Evolutionary conservation across 2,888 invertebrate genomes (phyloP), one percentile per base, ranked within the genome.

Genomic region (Octonoba sinensis): DNA sequence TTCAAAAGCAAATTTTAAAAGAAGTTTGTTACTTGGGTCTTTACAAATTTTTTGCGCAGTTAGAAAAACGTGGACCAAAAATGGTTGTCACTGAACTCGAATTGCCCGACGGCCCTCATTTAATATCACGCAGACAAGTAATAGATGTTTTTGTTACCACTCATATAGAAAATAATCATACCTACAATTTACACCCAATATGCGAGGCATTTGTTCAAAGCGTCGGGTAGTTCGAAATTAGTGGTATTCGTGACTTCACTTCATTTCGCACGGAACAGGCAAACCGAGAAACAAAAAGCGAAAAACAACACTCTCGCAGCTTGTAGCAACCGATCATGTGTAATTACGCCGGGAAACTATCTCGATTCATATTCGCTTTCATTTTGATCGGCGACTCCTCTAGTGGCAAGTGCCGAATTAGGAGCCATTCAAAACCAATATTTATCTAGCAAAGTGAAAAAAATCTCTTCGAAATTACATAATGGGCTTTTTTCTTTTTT

Each of bases 361-460:
- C 44, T 51, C 56, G 22, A 57, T 62, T 76, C 27, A 51, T 46
- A 36, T 24, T 60, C 46, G 18, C 15, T 36, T 59, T 51, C 27
- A 62, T 62, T 62, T 44, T 13, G 56, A 73, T 65, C 73, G 65
- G 44, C 73, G 65, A 56, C 74, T 70, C 64, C 64, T 70, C 70
- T 64, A 24, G 64, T 54, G 18, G 12, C 47, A 66, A 79, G 47
- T 67, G 73, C 67, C 54, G 73, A 81, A 81, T 81, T 81, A 81
- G 69, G 57, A 67, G 20, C 79, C 22, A 81, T 81, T 81, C 69
- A 62, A 67, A 73, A 69, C 79, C 60, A 81, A 81, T 81, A 81
- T 81, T 81, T 81, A 81, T 81, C 79, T 81, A 69, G 62, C 56
- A 81, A 81, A 81, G 79, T 81, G 79, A 81, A 81, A 79, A 66